These are phyloP conservation scores for Nebria ingens DNA, from an alignment of 1,140 invertebrate species.

Conservation along the genomic window DNA sequence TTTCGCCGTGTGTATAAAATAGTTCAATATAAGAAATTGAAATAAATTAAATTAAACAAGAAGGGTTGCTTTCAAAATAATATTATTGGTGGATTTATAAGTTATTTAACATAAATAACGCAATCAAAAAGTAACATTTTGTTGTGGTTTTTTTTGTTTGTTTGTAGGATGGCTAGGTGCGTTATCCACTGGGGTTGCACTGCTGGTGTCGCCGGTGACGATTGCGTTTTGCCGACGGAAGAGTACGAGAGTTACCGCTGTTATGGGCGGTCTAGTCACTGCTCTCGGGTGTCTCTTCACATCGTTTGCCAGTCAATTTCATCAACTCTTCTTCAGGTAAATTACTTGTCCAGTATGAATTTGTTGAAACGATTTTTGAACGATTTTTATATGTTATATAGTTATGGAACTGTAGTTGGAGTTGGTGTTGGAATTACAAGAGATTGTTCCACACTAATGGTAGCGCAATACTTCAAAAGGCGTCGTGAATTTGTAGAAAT, in stretches of 20 bases:
- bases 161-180: conserved; percentile 74
- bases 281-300: conserved; percentile 81
- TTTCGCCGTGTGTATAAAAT: no score
- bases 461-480: conserved; percentile 83
- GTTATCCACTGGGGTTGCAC: conserved; percentile 67
- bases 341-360: neutral
- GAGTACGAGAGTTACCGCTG: conserved; percentile 76
- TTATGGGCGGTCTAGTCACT: conserved; percentile 74
- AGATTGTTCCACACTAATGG: conserved; percentile 80
- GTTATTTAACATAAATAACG: no score
- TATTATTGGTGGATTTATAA: no score
- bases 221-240: conserved; percentile 77
- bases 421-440: conserved; percentile 73
- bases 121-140: no score
- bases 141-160: conserved; percentile 17
- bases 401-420: conserved; percentile 50
- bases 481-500: conserved; percentile 78
- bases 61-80: no score
- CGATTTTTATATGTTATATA: conserved; percentile 21
- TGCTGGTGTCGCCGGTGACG: conserved; percentile 72
- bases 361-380: neutral
- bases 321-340: conserved; percentile 84
- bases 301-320: conserved; percentile 77
- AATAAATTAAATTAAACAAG: no score
- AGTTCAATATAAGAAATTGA: no score